Percentiles rank a stretch among this genome's conserved stretches.
These are phyloP conservation scores for Oreocharis arfaki DNA, from an alignment of 2,113 vertebrate species.

Conservation along the genomic window DNA sequence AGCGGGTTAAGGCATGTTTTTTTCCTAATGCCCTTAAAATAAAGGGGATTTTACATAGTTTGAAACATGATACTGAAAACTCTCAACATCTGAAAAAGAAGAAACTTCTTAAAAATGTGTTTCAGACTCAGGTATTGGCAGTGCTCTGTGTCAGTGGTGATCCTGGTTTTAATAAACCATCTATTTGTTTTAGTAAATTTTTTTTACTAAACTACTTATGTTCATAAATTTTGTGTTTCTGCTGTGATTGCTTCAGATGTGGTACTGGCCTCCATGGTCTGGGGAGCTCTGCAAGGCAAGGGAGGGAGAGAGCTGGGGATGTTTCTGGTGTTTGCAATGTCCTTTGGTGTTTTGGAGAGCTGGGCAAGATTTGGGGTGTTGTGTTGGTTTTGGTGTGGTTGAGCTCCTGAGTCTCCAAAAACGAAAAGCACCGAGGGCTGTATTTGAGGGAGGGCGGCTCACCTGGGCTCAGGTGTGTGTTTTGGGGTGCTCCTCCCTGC, in stretches of 20 bases:
- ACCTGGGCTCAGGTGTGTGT: neutral
- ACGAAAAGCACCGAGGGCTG: rapidly evolving
- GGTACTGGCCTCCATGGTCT: rapidly evolving
- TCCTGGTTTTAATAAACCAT: neutral
- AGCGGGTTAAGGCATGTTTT: neutral
- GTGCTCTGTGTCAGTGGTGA: neutral
- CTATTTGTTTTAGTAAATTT: neutral
- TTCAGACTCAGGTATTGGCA: neutral
- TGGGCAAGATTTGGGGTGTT: neutral
- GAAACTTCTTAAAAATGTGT: neutral
- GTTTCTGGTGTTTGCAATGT: neutral
- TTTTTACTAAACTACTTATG: neutral
- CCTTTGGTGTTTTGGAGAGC: neutral
- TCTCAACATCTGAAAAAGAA: neutral
- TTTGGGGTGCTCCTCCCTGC: neutral
- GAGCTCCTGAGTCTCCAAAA: neutral
- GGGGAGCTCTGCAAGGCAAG: neutral
- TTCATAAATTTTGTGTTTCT: neutral
- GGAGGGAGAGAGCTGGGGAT: neutral
- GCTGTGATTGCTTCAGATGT: neutral
- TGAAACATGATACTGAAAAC: neutral
- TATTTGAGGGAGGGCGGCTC: neutral
- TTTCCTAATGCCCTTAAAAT: neutral
- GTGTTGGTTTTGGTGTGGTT: neutral
- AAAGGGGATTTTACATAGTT: neutral